These are phyloP conservation scores for Agonopterix alstromeriana DNA, from an alignment of 2,888 invertebrate species.

Conservation along the genomic window DNA sequence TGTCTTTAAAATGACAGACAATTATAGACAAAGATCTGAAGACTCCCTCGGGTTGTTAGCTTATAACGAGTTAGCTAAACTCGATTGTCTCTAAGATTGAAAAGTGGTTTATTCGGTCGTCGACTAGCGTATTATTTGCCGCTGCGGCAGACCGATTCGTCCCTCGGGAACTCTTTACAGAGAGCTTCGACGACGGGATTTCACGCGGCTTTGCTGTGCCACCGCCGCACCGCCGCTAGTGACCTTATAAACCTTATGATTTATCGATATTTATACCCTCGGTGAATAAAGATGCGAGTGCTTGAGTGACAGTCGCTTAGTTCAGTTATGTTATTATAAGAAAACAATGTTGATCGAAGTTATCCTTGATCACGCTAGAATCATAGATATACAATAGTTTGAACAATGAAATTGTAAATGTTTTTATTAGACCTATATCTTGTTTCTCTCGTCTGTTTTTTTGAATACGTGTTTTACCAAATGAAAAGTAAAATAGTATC, in stretches of 20 bases:
- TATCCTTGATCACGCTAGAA: too few species aligned
- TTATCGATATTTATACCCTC: background rate
- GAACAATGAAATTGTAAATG: too few species aligned
- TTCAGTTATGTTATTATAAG: too few species aligned
- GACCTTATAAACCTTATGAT: background rate
- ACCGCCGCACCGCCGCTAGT: slow-evolving; percentile 1
- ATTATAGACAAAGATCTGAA: slow-evolving; percentile 1
- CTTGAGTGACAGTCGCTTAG: too few species aligned
- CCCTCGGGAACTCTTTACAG: slow-evolving; percentile 21
- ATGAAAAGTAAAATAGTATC: background rate
- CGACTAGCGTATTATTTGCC: slow-evolving; percentile 26
- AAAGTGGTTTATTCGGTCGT: slow-evolving; percentile 27
- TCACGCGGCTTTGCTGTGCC: slow-evolving; percentile 15
- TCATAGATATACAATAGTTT: too few species aligned
- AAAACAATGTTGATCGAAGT: too few species aligned
- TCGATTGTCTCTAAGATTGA: slow-evolving; percentile 21
- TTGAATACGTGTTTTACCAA: too few species aligned
- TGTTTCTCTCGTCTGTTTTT: too few species aligned
- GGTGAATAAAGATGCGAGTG: too few species aligned
- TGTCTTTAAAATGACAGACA: background rate
- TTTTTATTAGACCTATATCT: too few species aligned
- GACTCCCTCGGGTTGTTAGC: background rate
- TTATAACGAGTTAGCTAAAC: slow-evolving; percentile 12
- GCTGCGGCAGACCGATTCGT: slow-evolving; percentile 24
- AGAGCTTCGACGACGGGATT: slow-evolving; percentile 11